phyloP scores from a whole-genome alignment of 2,113 vertebrate genomes.

The Xiphias gladius region DNA sequence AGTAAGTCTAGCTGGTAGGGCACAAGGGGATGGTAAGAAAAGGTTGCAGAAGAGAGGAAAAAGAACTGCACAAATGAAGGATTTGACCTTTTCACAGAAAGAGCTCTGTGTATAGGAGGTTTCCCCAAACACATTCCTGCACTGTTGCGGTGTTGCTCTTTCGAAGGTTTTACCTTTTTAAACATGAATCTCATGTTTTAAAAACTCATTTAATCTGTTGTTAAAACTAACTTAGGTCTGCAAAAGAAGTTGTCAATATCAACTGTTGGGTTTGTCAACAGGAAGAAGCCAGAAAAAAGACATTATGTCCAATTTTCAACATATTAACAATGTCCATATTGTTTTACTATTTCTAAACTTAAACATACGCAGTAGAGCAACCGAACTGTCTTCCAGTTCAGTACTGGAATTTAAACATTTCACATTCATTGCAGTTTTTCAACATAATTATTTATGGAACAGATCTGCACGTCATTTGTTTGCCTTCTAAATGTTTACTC shows the following conservation, averaged over 20 bases:
- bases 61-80: conserved; percentile 79
- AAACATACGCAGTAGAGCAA: conserved; percentile 7
- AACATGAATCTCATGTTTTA: conserved; percentile 44
- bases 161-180: conserved; percentile 56
- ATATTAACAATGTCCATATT: not conserved
- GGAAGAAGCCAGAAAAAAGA: not conserved
- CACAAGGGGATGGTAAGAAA: conserved; percentile 77
- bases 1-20: conserved; percentile 73
- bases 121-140: conserved; percentile 78
- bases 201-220: conserved; percentile 32
- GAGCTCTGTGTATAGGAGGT: conserved; percentile 78
- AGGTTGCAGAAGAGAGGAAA: conserved; percentile 79
- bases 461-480: conserved; percentile 45
- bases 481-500: conserved; percentile 14
- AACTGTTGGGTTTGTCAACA: not conserved
- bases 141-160: conserved; percentile 62
- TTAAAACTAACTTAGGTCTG: conserved; percentile 11
- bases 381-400: not conserved
- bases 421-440: conserved; percentile 16
- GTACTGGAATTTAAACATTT: conserved; percentile 28
- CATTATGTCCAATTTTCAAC: not conserved
- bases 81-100: conserved; percentile 86
- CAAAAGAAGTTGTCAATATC: conserved; percentile 10
- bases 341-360: not conserved
- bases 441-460: conserved; percentile 51